These are phyloP conservation scores for Phataginus tricuspis DNA, from an alignment of 2,797 vertebrate species.

Conservation along the genomic window DNA sequence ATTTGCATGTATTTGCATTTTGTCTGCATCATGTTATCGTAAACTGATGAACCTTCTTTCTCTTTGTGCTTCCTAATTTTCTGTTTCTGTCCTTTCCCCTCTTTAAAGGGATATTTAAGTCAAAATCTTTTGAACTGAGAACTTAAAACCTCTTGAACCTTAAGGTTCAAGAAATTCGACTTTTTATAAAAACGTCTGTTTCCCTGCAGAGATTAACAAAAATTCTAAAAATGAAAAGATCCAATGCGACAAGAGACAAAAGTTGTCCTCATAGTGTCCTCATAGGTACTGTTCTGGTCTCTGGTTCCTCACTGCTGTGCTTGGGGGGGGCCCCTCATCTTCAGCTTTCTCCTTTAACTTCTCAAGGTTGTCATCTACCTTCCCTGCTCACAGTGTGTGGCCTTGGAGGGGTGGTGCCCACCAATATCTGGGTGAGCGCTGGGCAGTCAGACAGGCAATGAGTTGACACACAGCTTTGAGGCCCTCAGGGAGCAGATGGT, in stretches of 20 bases:
- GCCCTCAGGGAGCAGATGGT: background rate
- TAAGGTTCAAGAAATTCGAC: background rate
- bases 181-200: background rate
- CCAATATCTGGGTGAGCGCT: background rate
- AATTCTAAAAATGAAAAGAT: background rate
- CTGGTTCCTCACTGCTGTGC: background rate
- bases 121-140: background rate
- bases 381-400: background rate
- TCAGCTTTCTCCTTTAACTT: background rate
- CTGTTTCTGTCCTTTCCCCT: background rate
- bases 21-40: background rate
- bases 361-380: background rate
- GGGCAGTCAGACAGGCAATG: background rate
- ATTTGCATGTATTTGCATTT: background rate
- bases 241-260: background rate
- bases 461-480: background rate
- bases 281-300: background rate
- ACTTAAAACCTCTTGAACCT: background rate
- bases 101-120: background rate
- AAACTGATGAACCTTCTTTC: background rate
- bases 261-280: background rate
- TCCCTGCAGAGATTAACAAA: background rate
- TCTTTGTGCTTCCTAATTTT: slow-evolving; percentile 1
- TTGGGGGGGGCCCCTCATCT: background rate
- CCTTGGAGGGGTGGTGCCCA: background rate